Evolutionary conservation across 2,113 vertebrate species (phyloP).

Genomic region (Brachyhypopomus occidentalis): DNA sequence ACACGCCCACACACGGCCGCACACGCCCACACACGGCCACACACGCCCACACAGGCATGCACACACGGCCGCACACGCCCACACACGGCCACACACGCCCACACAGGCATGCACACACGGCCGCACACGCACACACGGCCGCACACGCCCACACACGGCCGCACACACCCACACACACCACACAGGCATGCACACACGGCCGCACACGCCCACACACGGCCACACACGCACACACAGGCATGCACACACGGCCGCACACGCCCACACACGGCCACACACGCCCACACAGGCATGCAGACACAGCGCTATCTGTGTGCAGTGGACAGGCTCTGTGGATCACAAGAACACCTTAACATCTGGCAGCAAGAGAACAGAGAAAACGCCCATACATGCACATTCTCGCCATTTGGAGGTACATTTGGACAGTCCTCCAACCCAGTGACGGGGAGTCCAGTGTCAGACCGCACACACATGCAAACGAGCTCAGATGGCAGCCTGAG

Average conservation of each 20-base stretch:
- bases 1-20: too few relatives aligned
- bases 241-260: neutral
- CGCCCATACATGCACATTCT: neutral
- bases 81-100: too few relatives aligned
- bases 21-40: too few relatives aligned
- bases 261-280: constrained; percentile 35
- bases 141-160: too few relatives aligned
- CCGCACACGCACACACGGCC: too few relatives aligned
- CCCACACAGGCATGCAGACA: constrained; percentile 19
- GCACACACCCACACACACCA: too few relatives aligned
- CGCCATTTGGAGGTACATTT: neutral
- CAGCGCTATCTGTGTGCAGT: neutral
- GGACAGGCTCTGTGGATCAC: constrained; percentile 6
- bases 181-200: too few relatives aligned
- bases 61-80: too few relatives aligned
- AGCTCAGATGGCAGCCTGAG: neutral
- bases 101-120: too few relatives aligned
- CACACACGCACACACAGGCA: neutral
- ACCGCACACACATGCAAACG: neutral
- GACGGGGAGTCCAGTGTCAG: too few relatives aligned
- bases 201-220: neutral
- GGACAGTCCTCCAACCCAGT: neutral
- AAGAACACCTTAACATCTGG: constrained; percentile 12
- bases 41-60: too few relatives aligned
- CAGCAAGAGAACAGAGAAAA: constrained; percentile 30